These are phyloP conservation scores for Eretmocerus hayati DNA, from an alignment of 2,888 invertebrate species.

Conservation along the genomic window DNA sequence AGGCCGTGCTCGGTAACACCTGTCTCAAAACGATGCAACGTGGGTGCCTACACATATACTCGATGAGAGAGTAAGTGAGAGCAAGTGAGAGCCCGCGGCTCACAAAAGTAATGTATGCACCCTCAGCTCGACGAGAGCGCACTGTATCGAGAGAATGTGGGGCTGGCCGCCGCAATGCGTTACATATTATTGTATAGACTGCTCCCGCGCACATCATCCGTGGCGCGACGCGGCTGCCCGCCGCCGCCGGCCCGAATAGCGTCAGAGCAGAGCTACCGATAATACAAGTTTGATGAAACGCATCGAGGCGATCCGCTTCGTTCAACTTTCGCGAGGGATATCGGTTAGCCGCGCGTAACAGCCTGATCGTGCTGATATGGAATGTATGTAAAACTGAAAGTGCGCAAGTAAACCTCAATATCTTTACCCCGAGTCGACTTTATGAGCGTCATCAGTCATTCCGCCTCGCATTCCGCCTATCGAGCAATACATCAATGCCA, in stretches of 20 bases:
- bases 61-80: no score
- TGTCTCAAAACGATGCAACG: constrained; percentile 41
- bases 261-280: no score
- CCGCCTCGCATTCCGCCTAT: no score
- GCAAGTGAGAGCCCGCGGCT: constrained; percentile 22
- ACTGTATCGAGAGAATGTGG: neutral
- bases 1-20: constrained; percentile 33
- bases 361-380: no score
- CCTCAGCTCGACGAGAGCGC: constrained; percentile 25
- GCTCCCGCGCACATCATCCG: neutral
- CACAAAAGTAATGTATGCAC: constrained; percentile 48
- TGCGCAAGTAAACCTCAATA: no score
- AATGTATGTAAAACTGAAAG: no score
- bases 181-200: neutral
- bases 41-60: constrained; percentile 39
- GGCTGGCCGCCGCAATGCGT: no score
- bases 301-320: no score
- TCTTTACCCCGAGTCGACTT: constrained; percentile 20
- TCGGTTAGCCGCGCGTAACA: no score
- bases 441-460: constrained; percentile 16
- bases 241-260: neutral
- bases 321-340: no score
- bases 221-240: neutral
- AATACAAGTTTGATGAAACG: no score
- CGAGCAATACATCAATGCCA: constrained; percentile 13